phyloP scores from a whole-genome alignment of 1,140 invertebrate genomes.

The Microplitis demolitor region DNA sequence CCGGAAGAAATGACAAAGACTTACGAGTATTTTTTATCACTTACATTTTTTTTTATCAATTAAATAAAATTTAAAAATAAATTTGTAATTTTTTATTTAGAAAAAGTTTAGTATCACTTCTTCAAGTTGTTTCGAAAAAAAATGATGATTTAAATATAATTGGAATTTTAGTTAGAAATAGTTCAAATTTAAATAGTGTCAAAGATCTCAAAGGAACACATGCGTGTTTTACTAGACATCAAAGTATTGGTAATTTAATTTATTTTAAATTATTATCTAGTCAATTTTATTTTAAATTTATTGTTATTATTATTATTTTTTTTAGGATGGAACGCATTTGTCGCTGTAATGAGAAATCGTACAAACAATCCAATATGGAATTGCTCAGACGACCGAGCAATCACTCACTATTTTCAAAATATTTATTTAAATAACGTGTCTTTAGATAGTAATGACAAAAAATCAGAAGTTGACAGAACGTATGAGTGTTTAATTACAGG shows the following conservation, averaged over 20 bases:
- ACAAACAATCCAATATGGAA: slow-evolving; percentile 39
- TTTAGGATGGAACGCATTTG: slow-evolving; percentile 66
- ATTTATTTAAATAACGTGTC: slow-evolving; percentile 21
- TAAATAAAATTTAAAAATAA: not conserved
- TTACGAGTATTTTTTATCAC: slow-evolving; percentile 33
- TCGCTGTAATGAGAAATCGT: slow-evolving; percentile 55
- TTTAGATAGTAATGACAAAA: slow-evolving; percentile 20
- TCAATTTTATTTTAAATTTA: not conserved
- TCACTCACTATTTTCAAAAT: slow-evolving; percentile 67
- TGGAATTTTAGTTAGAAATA: slow-evolving; percentile 72
- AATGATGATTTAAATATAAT: slow-evolving; percentile 68
- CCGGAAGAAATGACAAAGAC: slow-evolving; percentile 67
- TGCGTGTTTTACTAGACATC: slow-evolving; percentile 73
- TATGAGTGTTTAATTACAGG: slow-evolving; percentile 81
- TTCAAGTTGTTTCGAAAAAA: slow-evolving; percentile 69
- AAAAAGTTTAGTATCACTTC: slow-evolving; percentile 68
- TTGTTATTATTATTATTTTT: not conserved
- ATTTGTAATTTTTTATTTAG: slow-evolving; percentile 33
- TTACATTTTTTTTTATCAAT: not conserved
- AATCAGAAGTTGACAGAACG: slow-evolving; percentile 64
- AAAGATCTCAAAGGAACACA: slow-evolving; percentile 69
- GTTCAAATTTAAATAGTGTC: slow-evolving; percentile 65
- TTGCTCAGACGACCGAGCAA: slow-evolving; percentile 56
- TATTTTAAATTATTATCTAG: not conserved
- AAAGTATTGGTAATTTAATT: slow-evolving; percentile 63